Evolutionary conservation across 2,797 vertebrate species (phyloP), one percentile per base, ranked within the genome.

Genomic region (Sciurus vulgaris): DNA sequence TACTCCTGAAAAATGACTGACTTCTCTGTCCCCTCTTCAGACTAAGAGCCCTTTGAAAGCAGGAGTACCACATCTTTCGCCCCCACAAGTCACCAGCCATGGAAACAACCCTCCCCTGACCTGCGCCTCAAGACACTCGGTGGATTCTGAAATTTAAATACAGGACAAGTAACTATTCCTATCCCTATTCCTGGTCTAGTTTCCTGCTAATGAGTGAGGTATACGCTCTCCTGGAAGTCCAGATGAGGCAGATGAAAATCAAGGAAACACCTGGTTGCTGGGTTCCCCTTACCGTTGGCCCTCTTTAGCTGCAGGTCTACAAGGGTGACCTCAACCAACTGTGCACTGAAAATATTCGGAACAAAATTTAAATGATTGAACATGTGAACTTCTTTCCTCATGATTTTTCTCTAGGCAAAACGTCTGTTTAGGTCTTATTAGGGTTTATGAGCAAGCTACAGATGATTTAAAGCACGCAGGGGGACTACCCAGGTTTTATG

Each of bases 1-100:
- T 33, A 47, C 15, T 61, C 4, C 28, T 10, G 10, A 12, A 14
- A 8, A 1, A 2, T 13, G 10, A 61, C 1, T 1, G 13, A 14
- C 49, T 5, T 28, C 11, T 69, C 47, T 20, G 49, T 24, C 38
- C 26, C 15, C 35, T 26, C 35, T 61, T 18, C 41, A 33, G 33
- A 30, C 5, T 0, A 30, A 74, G 69, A 49, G 59, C 17, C n/a
- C 65, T 11, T 1, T 22, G n/a, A 49, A 7, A 56, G 12, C 13
- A 56, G 14, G 2, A 6, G n/a, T 0, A 8, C 4, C 12, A 8
- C 35, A 22, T 33, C 73, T 51, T 69, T 5, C 28, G n/a, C 11
- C 11, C 38, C 54, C 13, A 2, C 0, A 13, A 38, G 51, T 13
- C 65, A 4, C 35, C 78, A 18, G 15, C 7, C 8, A 15, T 82